Base-by-base conservation (phyloP, 2,888 invertebrate species). In the Himalopsyche anomala region DNA sequence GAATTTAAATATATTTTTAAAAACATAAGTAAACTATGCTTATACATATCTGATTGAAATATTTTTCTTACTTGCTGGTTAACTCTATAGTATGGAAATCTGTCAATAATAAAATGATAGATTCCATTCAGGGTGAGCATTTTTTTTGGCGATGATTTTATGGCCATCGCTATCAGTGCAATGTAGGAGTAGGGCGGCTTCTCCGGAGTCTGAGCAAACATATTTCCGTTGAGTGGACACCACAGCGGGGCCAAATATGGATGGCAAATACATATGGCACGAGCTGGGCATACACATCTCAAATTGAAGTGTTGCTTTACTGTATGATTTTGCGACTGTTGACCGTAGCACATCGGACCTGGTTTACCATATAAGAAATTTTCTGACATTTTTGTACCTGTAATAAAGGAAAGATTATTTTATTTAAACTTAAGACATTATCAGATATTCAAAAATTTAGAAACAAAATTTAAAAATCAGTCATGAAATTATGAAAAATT, bases 171-270 rank as follows among this genome's bases (percentile, higher is more conserved):
- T n/a, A 80, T 80, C 28, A 80, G 80, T 9, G 80, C 80, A 8
- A 80, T 80, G 28, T 80, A 80, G 8, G 80, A 80, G 40, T 80
- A 80, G 38, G 80, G 80, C 15, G 80, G 80, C 40, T 80, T 80
- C 80, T 80, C 80, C n/a, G 80, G 80, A 19, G 62, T 28, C 28
- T 19, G 6, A 19, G 62, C 2, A 6, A 62, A 62, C 19, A 28
- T 28, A 62, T 28, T 19, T 11, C 19, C 19, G 28, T 62, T 28
- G 11, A 62, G n/a, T 11, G 62, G 62, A 15, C 19, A 62, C 62
- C 62, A 62, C 19, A 62, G 19, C 2, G 62, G 62, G 4, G 62
- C 62, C 19, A 62, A 11, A 62, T 62, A 62, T 2, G 62, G 62
- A 11, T 62, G 62, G 62, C 62, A 62, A n/a, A 62, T n/a, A 15